Conservation (phyloP, 53 echinoderm and acorn worm genomes). For the Patiria pectinifera region DNA sequence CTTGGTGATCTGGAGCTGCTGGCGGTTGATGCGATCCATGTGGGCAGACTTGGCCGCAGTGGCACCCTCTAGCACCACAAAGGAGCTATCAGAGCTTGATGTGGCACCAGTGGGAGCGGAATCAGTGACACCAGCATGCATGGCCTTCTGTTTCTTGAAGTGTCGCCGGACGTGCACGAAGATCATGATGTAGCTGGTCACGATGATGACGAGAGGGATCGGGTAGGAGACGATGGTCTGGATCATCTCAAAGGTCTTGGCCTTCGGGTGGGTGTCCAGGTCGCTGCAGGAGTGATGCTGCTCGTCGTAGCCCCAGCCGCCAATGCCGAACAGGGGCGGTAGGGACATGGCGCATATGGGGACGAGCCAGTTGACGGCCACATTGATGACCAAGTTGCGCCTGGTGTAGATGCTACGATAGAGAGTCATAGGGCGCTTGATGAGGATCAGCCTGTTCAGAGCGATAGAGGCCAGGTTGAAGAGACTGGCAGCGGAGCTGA, state of each 20-base stretch:
- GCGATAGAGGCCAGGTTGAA: conserved; percentile 71
- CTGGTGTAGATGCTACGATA: conserved; percentile 57
- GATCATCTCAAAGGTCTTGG: conserved; percentile 55
- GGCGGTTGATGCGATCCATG: conserved; percentile 36
- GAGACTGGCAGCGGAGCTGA: conserved; percentile 61
- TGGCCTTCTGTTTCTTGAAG: conserved; percentile 35
- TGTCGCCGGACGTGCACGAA: conserved; percentile 66
- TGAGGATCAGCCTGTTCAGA: conserved; percentile 64
- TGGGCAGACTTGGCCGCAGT: not conserved
- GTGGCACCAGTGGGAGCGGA: not conserved
- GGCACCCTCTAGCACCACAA: not conserved
- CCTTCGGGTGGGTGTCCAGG: conserved; percentile 51
- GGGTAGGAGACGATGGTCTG: conserved; percentile 46
- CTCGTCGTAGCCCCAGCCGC: conserved; percentile 64
- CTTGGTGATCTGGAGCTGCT: conserved; percentile 73
- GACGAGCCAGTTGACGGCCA: conserved; percentile 57
- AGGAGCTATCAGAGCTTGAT: not conserved
- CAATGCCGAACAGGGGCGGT: conserved; percentile 59
- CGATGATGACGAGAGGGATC: conserved; percentile 63
- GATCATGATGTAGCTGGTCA: conserved; percentile 60
- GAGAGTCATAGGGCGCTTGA: conserved; percentile 46
- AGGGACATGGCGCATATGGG: conserved; percentile 32
- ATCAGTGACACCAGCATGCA: not conserved
- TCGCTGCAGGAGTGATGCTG: conserved; percentile 65
- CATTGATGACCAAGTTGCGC: conserved; percentile 58